Evolutionary conservation across 1,140 invertebrate genomes (phyloP), one percentile per base, ranked within the genome.

Genomic region (Brachionus koreanus): DNA sequence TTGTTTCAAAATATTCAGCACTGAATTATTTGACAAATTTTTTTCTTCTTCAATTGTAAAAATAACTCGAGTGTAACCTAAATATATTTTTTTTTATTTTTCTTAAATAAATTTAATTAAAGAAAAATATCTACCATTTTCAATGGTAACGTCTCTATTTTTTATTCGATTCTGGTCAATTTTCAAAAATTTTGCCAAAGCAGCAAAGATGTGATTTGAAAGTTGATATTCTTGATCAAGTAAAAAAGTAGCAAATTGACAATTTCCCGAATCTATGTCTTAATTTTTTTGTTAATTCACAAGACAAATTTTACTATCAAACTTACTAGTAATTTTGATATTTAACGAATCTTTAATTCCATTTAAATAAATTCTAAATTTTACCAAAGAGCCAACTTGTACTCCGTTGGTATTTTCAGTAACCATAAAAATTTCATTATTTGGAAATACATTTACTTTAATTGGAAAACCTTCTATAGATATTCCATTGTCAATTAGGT

Each of bases 341-440:
- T 74, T 74, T 25, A 74, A 46, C 3, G 69, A 74, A 4, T 74
- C 69, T n/a, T 74, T 74, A 25, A 43, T 19, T 46, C 69, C 69
- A 74, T 74, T 74, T 29, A 74, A 46, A 74, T 74, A 74, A 25
- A 74, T 74, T 46, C 69, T 43, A 74, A 74, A 74, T 74, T 39
- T 74, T 2, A 42, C 43, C 16, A 46, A 25, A 25, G 69, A 43
- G 12, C 42, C 69, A 5, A 49, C 5, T 46, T 46, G 39, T 13
- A 46, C 16, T 46, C 69, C 69, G 9, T 74, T 74, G 7, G 25
- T 49, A 4, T 74, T 74, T 74, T 74, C 69, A 46, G 39, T 74
- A 9, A 74, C 43, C 43, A 74, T 23, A 74, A 74, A 74, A 10
- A 74, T 74, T 16, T 74, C 69, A 25, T 46, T 43, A 49, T 46